Evolutionary conservation across 2,113 vertebrate species (phyloP).

Genomic region (Danionella cerebrum): DNA sequence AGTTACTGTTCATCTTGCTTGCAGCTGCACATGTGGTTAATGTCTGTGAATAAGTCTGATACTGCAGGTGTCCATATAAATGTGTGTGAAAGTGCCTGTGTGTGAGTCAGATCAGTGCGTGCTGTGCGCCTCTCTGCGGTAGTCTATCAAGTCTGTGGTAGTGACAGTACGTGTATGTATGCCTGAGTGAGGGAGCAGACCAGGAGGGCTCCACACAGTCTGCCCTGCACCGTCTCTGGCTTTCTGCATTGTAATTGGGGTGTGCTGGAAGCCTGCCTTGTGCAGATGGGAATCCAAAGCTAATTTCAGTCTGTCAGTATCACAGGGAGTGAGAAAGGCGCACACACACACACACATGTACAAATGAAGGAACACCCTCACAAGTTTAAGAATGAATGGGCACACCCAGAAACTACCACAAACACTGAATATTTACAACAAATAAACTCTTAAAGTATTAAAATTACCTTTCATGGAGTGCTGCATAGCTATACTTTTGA

Average conservation of each 20-base stretch:
- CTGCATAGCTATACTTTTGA: too few species aligned
- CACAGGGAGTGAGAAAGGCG: conserved; percentile 15
- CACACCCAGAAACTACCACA: background rate
- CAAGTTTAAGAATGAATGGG: background rate
- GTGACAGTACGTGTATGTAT: conserved; percentile 29
- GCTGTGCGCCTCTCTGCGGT: conserved; percentile 21
- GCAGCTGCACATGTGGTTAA: background rate
- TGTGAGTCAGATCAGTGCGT: conserved; percentile 25
- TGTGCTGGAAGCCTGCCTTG: conserved; percentile 61
- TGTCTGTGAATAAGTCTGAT: conserved; percentile 9
- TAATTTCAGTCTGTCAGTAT: conserved; percentile 59
- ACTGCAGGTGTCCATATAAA: conserved; percentile 16
- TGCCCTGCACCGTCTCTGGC: conserved; percentile 63
- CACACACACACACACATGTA: conserved; percentile 21
- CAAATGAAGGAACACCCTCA: conserved; percentile 22
- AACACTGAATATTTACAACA: background rate
- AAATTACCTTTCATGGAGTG: too few species aligned
- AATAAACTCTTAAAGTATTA: background rate
- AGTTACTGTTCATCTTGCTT: background rate
- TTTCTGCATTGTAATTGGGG: conserved; percentile 66
- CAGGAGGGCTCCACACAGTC: conserved; percentile 64
- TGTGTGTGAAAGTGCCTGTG: conserved; percentile 13
- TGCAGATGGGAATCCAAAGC: conserved; percentile 55
- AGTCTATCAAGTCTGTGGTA: conserved; percentile 27
- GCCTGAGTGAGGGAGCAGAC: conserved; percentile 55